phyloP scores from a whole-genome alignment of 2,113 vertebrate species.

The Tamias sibiricus region DNA sequence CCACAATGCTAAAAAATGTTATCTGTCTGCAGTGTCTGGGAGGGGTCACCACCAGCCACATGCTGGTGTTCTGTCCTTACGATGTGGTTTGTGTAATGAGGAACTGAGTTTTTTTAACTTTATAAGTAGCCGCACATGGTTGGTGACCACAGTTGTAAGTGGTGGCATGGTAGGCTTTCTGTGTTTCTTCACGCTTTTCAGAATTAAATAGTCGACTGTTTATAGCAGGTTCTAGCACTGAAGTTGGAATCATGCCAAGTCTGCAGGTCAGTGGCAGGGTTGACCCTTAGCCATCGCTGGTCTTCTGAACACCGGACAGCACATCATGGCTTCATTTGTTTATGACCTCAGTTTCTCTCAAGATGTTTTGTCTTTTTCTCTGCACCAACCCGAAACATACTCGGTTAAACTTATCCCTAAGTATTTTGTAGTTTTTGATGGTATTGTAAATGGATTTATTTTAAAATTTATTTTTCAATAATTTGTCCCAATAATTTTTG shows the following conservation, averaged over 20 bases:
- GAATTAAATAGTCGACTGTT: neutral
- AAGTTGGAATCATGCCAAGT: neutral
- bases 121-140: neutral
- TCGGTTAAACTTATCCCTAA: neutral
- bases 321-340: too few relatives aligned
- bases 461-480: neutral
- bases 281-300: fast-evolving
- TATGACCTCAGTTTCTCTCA: neutral
- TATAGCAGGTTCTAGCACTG: fast-evolving
- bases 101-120: neutral
- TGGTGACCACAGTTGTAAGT: fast-evolving
- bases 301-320: neutral
- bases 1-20: neutral
- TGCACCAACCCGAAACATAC: too few relatives aligned
- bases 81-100: neutral
- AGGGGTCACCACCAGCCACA: neutral
- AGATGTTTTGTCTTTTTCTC: neutral
- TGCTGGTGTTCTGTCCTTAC: neutral
- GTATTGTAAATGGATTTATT: neutral
- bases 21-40: neutral
- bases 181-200: neutral
- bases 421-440: neutral
- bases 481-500: neutral
- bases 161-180: too few relatives aligned
- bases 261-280: fast-evolving